Conservation (phyloP, 2,113 vertebrate species). For the Neomonachus schauinslandi region DNA sequence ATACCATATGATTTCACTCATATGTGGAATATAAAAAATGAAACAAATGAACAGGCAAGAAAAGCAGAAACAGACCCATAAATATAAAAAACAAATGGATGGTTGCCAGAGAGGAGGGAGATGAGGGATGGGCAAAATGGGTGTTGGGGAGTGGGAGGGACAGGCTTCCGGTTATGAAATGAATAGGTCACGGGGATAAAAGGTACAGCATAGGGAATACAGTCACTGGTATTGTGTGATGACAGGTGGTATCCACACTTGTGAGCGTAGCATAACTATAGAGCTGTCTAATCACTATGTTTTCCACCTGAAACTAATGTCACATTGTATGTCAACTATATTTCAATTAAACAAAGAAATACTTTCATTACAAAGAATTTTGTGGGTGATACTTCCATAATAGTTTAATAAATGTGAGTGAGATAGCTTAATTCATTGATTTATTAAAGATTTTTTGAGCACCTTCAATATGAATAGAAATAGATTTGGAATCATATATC, state of each 20-base stretch:
- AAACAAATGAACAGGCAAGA: not conserved
- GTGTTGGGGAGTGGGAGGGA: not conserved
- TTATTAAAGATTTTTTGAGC: not conserved
- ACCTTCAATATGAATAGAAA: not conserved
- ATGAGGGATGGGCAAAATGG: not conserved
- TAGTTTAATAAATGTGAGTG: not conserved
- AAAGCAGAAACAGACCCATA: too few species aligned
- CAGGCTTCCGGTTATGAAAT: not conserved
- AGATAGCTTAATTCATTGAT: not conserved
- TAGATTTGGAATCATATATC: not conserved
- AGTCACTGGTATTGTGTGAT: not conserved
- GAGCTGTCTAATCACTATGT: not conserved
- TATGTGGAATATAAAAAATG: not conserved
- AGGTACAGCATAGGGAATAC: not conserved
- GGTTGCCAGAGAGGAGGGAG: not conserved
- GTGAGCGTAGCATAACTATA: not conserved
- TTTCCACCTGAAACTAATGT: not conserved
- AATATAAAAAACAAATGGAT: not conserved
- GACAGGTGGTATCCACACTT: not conserved
- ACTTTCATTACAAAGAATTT: not conserved
- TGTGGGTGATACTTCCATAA: not conserved
- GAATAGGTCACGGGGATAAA: not conserved
- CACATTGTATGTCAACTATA: not conserved
- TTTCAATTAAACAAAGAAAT: not conserved
- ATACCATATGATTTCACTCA: not conserved